phyloP scores from a whole-genome alignment of 2,113 vertebrate species.

The Tetraodon nigroviridis region DNA sequence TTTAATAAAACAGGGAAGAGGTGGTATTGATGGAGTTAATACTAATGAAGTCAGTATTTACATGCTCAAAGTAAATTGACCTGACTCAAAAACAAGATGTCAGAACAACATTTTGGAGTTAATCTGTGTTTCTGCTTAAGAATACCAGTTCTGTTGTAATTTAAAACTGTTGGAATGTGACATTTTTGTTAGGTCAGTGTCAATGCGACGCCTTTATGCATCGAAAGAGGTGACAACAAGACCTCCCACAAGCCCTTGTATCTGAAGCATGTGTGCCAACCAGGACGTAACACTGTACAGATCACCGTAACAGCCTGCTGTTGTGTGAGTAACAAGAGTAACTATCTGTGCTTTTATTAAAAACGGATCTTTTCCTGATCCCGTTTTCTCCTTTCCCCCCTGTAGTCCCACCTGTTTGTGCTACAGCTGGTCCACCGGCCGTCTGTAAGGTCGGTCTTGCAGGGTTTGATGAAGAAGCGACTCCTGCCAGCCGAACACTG shows the following conservation, averaged over 20 bases:
- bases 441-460: conserved; percentile 88
- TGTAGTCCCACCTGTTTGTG: conserved; percentile 94
- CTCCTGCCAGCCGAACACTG: conserved; percentile 92
- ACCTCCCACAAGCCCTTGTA: conserved; percentile 94
- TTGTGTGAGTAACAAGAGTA: conserved; percentile 80
- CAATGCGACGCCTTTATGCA: conserved; percentile 88
- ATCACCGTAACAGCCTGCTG: conserved; percentile 96
- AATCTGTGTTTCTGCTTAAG: no score
- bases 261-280: conserved; percentile 93
- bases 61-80: no score
- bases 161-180: no score
- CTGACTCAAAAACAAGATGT: no score
- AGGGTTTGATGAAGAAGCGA: conserved; percentile 94
- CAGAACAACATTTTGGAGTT: no score
- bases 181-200: conserved; percentile 76
- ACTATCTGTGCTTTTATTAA: neutral
- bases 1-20: no score
- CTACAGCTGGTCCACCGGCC: conserved; percentile 93
- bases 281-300: conserved; percentile 93
- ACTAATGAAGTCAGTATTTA: no score
- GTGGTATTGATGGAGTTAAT: no score
- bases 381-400: neutral
- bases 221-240: conserved; percentile 93
- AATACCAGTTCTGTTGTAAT: no score
- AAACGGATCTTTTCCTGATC: neutral